Conservation (phyloP, 2,797 vertebrate species). For the Paguma larvata region DNA sequence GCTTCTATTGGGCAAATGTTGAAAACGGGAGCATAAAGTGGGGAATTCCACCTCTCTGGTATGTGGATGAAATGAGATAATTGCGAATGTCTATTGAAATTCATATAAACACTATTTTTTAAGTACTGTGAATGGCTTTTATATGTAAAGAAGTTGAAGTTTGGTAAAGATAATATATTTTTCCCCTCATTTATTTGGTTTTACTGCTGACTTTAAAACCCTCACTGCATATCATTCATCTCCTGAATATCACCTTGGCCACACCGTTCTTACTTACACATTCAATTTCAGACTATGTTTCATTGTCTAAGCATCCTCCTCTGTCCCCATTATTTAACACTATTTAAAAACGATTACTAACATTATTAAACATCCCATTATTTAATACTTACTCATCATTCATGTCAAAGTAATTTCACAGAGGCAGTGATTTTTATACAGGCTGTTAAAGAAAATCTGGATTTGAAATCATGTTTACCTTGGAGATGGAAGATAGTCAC, state of each 20-base stretch:
- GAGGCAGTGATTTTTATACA: not conserved
- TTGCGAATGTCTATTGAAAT: slow-evolving; percentile 36
- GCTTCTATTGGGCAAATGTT: not conserved
- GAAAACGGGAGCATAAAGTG: not conserved
- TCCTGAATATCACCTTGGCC: not conserved
- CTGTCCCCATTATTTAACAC: not conserved
- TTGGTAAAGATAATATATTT: not conserved
- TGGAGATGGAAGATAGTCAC: not conserved
- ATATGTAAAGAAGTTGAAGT: not conserved
- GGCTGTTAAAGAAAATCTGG: not conserved
- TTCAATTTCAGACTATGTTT: not conserved
- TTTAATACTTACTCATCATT: not conserved
- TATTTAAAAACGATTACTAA: not conserved
- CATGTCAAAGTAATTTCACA: not conserved
- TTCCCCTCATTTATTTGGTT: not conserved
- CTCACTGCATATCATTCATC: not conserved
- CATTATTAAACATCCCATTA: not conserved
- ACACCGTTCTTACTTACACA: not conserved
- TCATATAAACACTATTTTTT: not conserved
- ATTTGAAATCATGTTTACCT: not conserved
- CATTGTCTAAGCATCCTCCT: not conserved
- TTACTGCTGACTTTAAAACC: not conserved
- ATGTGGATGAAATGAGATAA: not conserved
- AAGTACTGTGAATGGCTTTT: not conserved
- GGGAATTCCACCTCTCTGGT: not conserved